Base-by-base conservation (phyloP, 92 coral and sea anemone species). In the Bergia sp. region DNA sequence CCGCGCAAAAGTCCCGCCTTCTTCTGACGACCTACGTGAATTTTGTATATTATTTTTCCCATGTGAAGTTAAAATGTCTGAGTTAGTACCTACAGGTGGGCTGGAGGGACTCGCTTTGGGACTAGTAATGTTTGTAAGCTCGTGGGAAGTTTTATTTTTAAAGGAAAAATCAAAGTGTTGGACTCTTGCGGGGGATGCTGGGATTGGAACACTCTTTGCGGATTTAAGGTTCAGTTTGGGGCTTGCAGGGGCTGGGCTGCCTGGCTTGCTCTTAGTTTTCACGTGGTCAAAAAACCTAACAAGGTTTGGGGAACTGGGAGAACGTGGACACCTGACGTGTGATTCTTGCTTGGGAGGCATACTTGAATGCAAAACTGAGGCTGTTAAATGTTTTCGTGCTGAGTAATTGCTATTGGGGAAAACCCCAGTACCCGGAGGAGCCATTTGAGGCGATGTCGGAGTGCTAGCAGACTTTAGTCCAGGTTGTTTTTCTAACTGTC, bases 271-370 rank as follows among this genome's bases (percentile, higher is more conserved):
- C 37, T 72, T 44, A 18, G 29, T 71, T 71, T 84, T 72, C 75
- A 84, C 79, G 38, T 29, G 79, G 11, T 84, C 87, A n/a, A 44
- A 71, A 84, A 84, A 73, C 9, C 50, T 61, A 37, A 18, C 44
- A 49, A 84, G 87, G 49, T 77, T 71, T 44, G 87, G 78, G 1
- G 87, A 84, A 4, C 57, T 21, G 7, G 87, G 87, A 4, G 79
- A 21, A 10, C 11, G 79, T 4, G 77, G 77, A 36, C 10, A 1
- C 36, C 37, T 61, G 16, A 21, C 86, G 40, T 7, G 77, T 36
- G 77, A 69, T 12, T 82, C 77, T 7, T 69, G 77, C 55, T 69
- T 83, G 21, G 42, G 10, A 49, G 7, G 1, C 13, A 29, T 23
- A 29, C 61, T 29, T 36, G 77, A 44, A 44, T 76, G 39, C 0